Base-by-base conservation (phyloP, 2,113 vertebrate genomes). In the Zingel zingel region DNA sequence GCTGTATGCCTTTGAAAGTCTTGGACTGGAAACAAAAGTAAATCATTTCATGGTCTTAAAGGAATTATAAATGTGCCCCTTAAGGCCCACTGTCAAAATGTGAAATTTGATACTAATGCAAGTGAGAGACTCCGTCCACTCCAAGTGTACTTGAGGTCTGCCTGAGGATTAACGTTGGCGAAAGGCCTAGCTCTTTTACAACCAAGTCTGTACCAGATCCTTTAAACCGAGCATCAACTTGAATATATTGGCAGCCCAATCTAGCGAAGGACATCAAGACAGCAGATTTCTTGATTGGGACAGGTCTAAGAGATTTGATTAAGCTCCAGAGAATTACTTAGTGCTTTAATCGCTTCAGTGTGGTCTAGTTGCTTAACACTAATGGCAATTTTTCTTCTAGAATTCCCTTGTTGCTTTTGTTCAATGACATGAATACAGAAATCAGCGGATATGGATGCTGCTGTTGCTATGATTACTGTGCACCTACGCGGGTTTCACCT, bases 141-240 rank as follows among this genome's bases (percentile, higher is more conserved):
- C 15, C 14, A 19, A 64, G 30, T 68, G 54, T 68, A 54, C 54
- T 65, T 65, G 13, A 66, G 13, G 19, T 58, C 53, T 78, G 15
- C 9, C 19, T 71, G 21, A 45, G 68, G 11, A 33, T 75, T 62
- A 69, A 19, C 11, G 21, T 16, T 88, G 87, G 79, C 70, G 0
- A 39, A 21, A 30, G 23, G 43, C 87, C 63, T 57, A 43, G 67
- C 11, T 13, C 56, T 80, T 82, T 82, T 68, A 83, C 39, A 85
- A 72, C 72, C 27, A 0, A 18, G 67, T 74, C 66, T 85, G 81
- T 51, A 77, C 43, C 19, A n/a, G 68, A 72, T 43, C 50, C 33
- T 82, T 80, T 72, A 83, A 68, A 65, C 50, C 0, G 5, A 58
- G 75, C 59, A 12, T 77, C 78, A 75, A 74, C 63, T 80, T 82